Evolutionary conservation across 1,140 invertebrate species (phyloP).

Genomic region (Pseudoatta argentina): DNA sequence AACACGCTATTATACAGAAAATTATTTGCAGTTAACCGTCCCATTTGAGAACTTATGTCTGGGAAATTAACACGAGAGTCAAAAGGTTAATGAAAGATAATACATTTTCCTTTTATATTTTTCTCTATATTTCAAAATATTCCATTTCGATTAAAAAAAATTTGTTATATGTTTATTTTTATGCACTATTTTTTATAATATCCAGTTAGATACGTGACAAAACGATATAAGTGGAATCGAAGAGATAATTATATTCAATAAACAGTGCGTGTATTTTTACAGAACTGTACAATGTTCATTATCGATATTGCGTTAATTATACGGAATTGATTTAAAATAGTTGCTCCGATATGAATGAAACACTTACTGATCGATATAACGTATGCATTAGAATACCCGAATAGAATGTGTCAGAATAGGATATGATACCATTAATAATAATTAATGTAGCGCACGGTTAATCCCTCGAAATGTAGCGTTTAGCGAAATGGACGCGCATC

Average conservation of each 20-base stretch:
- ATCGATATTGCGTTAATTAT: background rate
- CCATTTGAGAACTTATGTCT: too few species aligned
- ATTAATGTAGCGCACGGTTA: constrained; percentile 63
- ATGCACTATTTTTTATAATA: too few species aligned
- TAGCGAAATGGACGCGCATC: constrained; percentile 62
- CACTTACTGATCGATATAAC: constrained; percentile 48
- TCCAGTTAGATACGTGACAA: too few species aligned
- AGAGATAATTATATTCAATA: background rate
- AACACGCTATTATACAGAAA: too few species aligned
- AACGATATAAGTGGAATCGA: too few species aligned
- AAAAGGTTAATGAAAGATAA: too few species aligned
- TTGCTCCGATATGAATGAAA: constrained; percentile 48
- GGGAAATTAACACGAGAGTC: too few species aligned
- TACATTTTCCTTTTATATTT: too few species aligned
- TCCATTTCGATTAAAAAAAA: too few species aligned
- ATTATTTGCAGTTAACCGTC: too few species aligned
- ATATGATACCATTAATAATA: constrained; percentile 65
- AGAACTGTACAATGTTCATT: background rate
- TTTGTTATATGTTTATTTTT: too few species aligned
- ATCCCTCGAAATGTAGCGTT: constrained; percentile 64
- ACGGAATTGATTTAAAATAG: constrained; percentile 40
- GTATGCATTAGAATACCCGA: constrained; percentile 60
- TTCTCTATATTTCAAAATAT: too few species aligned
- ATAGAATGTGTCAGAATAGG: constrained; percentile 65
- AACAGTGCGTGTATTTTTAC: background rate